Evolutionary conservation across 2,888 invertebrate species (phyloP), one percentile per base, ranked within the genome.

Genomic region (Tenthredo livida): DNA sequence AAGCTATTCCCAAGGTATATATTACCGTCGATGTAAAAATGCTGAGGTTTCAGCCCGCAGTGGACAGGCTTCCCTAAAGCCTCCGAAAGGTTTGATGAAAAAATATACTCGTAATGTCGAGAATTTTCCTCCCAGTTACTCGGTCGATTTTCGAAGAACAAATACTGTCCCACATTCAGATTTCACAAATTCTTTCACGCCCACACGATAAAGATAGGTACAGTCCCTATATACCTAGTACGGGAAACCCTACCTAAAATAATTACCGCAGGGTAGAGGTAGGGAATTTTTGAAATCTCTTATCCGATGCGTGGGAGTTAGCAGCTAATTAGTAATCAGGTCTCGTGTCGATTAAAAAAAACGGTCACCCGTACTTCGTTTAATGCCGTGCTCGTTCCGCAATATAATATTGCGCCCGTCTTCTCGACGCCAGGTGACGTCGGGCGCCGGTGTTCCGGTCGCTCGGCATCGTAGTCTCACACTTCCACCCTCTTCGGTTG

Each of bases 381-480:
- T 86, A 15, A 85, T 43, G 29, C 84, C 72, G 54, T 82, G 54
- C 86, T 97, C 97, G 84, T 96, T 95, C 83, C 97, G 94, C 87
- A 97, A 94, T 85, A 97, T 95, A 87, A 97, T 97, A 88, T 96
- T 96, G 88, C 95, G 95, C 88, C 96, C 96, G 90, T 96, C 96
- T 91, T 97, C 97, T 86, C 97, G 94, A 86, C 96, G 94, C 97
- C 97, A 97, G 89, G 95, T 93, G 9, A 97, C 96, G 0, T 95
- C 96, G 2, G 97, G 97, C 50, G 96, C 95, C 0, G 97, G 97
- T 21, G 96, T 96, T 47, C 97, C 97, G 2, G 96, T 97, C 0
- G 97, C 97, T 87, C 95, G 95, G 93, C 97, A 97, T 80, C 95
- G 94, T 84, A 97, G 94, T 84, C 96, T 94, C 86, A 97, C 96